Percentiles rank a stretch among this genome's conserved stretches.
Evolutionary conservation across 2,888 invertebrate species (phyloP).

Genomic region (Macropis europaea): DNA sequence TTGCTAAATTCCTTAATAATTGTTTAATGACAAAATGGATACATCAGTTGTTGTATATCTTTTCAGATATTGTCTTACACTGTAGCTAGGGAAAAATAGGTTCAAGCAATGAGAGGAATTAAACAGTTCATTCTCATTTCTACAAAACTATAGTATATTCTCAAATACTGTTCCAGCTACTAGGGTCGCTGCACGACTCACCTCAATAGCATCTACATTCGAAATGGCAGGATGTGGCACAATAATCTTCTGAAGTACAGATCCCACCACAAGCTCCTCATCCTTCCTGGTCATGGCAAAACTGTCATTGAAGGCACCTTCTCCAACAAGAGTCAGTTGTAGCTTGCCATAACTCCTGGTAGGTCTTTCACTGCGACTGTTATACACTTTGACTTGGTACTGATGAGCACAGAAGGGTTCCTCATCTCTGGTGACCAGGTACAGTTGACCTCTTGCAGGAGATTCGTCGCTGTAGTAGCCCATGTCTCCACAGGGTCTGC

Average conservation of each 20-base stretch:
- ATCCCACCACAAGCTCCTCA: slow-evolving; percentile 86
- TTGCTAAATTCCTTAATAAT: no score
- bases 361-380: slow-evolving; percentile 85
- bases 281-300: slow-evolving; percentile 93
- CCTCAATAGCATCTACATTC: slow-evolving; percentile 81
- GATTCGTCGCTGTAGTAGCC: slow-evolving; percentile 95
- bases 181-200: slow-evolving; percentile 4
- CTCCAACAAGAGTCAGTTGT: slow-evolving; percentile 89
- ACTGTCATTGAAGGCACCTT: slow-evolving; percentile 91
- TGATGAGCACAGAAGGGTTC: slow-evolving; percentile 97
- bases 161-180: no score
- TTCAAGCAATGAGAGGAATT: no score
- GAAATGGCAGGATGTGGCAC: slow-evolving; percentile 94
- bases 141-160: no score
- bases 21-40: no score
- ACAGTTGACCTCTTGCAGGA: slow-evolving; percentile 91
- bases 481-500: slow-evolving; percentile 92
- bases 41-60: no score
- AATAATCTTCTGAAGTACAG: slow-evolving; percentile 89
- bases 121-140: no score
- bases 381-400: slow-evolving; percentile 89
- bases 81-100: no score
- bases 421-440: slow-evolving; percentile 92
- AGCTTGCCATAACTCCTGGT: slow-evolving; percentile 88
- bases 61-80: no score